Evolutionary conservation across 2,113 vertebrate genomes (phyloP).

Genomic region (Pandion haliaetus): DNA sequence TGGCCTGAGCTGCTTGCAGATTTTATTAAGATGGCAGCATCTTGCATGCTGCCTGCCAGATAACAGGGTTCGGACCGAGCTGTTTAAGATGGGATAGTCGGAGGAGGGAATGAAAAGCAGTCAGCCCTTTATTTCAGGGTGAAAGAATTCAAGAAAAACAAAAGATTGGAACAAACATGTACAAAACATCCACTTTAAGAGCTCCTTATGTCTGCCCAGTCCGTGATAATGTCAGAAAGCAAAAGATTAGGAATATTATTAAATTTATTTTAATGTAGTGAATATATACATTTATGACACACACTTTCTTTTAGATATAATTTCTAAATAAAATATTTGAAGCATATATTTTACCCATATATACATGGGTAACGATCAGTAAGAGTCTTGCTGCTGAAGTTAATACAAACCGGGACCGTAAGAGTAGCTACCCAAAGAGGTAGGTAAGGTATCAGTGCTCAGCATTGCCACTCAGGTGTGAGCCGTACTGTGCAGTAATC

Average conservation of each 20-base stretch:
- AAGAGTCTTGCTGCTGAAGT: not conserved
- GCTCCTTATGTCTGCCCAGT: not conserved
- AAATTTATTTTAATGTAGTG: not conserved
- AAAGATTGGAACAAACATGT: not conserved
- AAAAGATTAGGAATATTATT: not conserved
- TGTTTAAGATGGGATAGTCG: too few species aligned
- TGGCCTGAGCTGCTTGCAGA: not conserved
- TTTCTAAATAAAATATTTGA: not conserved
- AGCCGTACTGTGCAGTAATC: fast-evolving
- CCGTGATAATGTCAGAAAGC: not conserved
- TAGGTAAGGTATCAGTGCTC: not conserved
- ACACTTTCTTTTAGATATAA: not conserved
- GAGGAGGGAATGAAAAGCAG: not conserved
- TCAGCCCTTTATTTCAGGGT: not conserved
- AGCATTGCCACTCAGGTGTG: not conserved
- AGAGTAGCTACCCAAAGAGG: not conserved
- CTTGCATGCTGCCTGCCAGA: not conserved
- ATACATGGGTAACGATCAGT: not conserved
- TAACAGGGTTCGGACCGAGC: not conserved
- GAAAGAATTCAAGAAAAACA: not conserved
- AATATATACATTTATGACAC: not conserved
- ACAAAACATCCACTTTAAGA: not conserved
- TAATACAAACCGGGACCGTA: not conserved
- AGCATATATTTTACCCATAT: not conserved
- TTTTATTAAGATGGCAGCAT: not conserved